phyloP scores from a whole-genome alignment of 2,113 vertebrate species.

The Crotalus horridus region DNA sequence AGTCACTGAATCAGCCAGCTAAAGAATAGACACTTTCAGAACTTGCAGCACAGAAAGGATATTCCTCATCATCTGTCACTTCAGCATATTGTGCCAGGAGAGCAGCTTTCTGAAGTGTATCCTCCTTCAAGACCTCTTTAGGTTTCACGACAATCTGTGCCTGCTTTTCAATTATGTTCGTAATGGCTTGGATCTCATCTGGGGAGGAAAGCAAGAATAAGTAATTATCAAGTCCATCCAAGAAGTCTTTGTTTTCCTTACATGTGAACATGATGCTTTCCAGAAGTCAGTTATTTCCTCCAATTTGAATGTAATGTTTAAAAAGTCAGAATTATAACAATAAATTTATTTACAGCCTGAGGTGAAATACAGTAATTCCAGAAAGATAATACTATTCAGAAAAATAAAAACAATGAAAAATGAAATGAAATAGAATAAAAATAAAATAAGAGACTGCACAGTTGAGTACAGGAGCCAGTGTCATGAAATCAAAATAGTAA shows the following conservation, averaged over 20 bases:
- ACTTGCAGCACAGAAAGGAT: constrained; percentile 79
- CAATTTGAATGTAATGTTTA: neutral
- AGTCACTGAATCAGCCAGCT: neutral
- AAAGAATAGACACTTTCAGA: neutral
- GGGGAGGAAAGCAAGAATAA: neutral
- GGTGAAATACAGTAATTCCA: neutral
- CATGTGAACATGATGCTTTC: neutral
- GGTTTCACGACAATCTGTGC: constrained; percentile 94
- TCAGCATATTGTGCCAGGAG: constrained; percentile 93
- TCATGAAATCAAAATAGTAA: neutral
- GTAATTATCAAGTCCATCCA: neutral
- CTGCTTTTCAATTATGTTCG: constrained; percentile 95
- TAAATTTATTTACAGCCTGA: neutral
- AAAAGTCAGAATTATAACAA: neutral
- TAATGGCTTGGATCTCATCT: constrained; percentile 90
- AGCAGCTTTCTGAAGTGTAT: constrained; percentile 87
- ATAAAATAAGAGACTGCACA: neutral
- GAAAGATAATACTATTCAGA: neutral
- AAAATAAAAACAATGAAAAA: neutral
- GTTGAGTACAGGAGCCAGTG: neutral
- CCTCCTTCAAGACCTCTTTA: constrained; percentile 80
- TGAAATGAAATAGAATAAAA: neutral
- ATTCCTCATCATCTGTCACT: constrained; percentile 92
- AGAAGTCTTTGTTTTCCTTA: rapidly evolving
- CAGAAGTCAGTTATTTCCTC: neutral